A percentile compares a stretch with the other conserved stretches of the same genome.
Conservation (phyloP, 2,113 vertebrate genomes). For the Misgurnus anguillicaudatus region DNA sequence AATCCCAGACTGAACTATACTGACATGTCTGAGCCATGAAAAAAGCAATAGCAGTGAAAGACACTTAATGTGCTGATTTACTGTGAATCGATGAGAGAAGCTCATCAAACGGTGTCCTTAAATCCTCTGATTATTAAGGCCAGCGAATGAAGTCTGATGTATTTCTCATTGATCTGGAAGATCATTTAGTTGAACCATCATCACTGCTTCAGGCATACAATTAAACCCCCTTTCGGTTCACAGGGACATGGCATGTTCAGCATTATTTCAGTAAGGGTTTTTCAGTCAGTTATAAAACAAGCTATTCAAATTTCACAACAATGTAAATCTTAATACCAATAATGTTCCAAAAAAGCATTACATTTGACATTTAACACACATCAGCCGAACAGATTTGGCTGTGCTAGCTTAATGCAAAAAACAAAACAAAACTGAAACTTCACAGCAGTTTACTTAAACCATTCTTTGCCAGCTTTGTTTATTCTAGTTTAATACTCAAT, state of each 20-base stretch:
- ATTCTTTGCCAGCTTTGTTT: slow-evolving; percentile 32
- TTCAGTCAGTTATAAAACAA: slow-evolving; percentile 3
- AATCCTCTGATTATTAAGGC: slow-evolving; percentile 33
- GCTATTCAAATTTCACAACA: neutral
- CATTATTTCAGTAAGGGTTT: slow-evolving; percentile 16
- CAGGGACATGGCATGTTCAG: slow-evolving; percentile 9
- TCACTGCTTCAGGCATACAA: slow-evolving; percentile 33
- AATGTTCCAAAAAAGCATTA: slow-evolving; percentile 11
- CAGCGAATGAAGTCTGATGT: slow-evolving; percentile 51
- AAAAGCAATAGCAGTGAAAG: slow-evolving; percentile 53
- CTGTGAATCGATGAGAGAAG: slow-evolving; percentile 63
- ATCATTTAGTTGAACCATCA: slow-evolving; percentile 53
- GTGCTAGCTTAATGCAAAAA: slow-evolving; percentile 23
- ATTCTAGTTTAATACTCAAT: slow-evolving; percentile 45
- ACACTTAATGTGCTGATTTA: slow-evolving; percentile 64
- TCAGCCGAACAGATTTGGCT: neutral
- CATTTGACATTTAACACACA: neutral
- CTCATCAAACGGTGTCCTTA: slow-evolving; percentile 60
- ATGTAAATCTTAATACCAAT: neutral
- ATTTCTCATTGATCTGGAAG: slow-evolving; percentile 58
- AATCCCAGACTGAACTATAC: neutral
- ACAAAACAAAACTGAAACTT: slow-evolving; percentile 38
- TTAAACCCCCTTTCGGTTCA: slow-evolving; percentile 21
- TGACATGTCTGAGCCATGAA: slow-evolving; percentile 30
- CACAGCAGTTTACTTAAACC: slow-evolving; percentile 18